A percentile compares a stretch with the other conserved stretches of the same genome.
phyloP scores from a whole-genome alignment of 2,113 vertebrate species.

The Cromileptes altivelis region DNA sequence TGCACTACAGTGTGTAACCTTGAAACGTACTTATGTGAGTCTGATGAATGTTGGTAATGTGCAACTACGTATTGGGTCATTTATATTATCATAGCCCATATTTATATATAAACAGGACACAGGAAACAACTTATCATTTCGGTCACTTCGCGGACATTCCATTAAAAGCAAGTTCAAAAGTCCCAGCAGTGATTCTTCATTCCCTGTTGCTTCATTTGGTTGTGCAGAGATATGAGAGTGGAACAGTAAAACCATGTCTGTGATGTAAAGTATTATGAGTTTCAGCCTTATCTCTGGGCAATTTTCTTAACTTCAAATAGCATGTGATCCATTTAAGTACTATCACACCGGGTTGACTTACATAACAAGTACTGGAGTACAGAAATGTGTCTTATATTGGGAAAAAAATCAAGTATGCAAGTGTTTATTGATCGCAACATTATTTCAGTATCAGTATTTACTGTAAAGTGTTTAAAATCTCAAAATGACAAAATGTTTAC shows the following conservation, averaged over 20 bases:
- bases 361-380: conserved; percentile 3
- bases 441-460: too few relatives aligned
- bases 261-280: conserved; percentile 7
- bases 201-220: conserved; percentile 38
- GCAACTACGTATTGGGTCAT: conserved; percentile 58
- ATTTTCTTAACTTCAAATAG: conserved; percentile 17
- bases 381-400: neutral
- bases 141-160: conserved; percentile 55
- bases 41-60: conserved; percentile 78
- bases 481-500: too few relatives aligned
- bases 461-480: too few relatives aligned
- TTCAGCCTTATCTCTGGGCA: conserved; percentile 36
- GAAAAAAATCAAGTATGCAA: neutral
- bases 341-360: neutral
- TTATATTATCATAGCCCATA: conserved; percentile 68
- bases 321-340: conserved; percentile 17
- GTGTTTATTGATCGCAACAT: neutral
- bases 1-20: conserved; percentile 66
- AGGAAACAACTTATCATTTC: conserved; percentile 71
- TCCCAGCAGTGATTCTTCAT: conserved; percentile 42
- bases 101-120: conserved; percentile 64
- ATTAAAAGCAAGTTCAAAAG: conserved; percentile 71
- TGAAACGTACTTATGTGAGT: conserved; percentile 71
- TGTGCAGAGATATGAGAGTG: conserved; percentile 37
- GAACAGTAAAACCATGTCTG: conserved; percentile 23